Evolutionary conservation across 2,797 vertebrate species (phyloP).

Genomic region (Girardinus metallicus): DNA sequence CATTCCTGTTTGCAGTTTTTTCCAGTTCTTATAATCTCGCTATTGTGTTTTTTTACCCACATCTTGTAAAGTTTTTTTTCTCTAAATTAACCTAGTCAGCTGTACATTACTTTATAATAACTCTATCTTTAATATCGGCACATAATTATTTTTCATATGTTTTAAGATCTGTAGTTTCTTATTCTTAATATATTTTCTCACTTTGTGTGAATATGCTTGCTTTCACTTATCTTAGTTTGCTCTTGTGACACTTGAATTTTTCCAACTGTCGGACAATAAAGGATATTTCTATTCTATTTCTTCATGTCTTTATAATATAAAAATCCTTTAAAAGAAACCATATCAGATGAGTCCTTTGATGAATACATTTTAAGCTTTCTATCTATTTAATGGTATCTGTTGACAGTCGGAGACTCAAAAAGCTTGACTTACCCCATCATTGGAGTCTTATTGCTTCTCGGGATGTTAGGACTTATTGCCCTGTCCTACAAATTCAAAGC

Average conservation of each 20-base stretch:
- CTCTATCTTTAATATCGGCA: not conserved
- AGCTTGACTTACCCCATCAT: fast-evolving
- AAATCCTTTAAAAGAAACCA: not conserved
- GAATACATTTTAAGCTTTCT: not conserved
- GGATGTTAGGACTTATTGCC: not conserved
- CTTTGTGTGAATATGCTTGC: not conserved
- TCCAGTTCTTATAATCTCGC: not conserved
- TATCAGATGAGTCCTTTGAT: not conserved
- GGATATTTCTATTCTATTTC: not conserved
- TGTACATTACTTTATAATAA: not conserved
- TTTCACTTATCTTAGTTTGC: not conserved
- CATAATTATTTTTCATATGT: not conserved
- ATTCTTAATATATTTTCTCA: not conserved
- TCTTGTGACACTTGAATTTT: not conserved
- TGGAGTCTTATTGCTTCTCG: not conserved
- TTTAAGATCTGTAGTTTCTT: not conserved
- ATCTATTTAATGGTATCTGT: not conserved
- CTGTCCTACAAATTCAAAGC: not conserved
- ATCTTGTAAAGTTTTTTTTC: not conserved
- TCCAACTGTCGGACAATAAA: not conserved
- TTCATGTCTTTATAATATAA: not conserved
- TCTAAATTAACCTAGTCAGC: not conserved
- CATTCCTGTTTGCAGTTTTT: not conserved
- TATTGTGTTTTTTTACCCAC: not conserved
- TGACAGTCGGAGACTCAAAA: not conserved